Evolutionary conservation across 2,888 invertebrate genomes (phyloP).

Genomic region (Caenorhabditis zanzibari): DNA sequence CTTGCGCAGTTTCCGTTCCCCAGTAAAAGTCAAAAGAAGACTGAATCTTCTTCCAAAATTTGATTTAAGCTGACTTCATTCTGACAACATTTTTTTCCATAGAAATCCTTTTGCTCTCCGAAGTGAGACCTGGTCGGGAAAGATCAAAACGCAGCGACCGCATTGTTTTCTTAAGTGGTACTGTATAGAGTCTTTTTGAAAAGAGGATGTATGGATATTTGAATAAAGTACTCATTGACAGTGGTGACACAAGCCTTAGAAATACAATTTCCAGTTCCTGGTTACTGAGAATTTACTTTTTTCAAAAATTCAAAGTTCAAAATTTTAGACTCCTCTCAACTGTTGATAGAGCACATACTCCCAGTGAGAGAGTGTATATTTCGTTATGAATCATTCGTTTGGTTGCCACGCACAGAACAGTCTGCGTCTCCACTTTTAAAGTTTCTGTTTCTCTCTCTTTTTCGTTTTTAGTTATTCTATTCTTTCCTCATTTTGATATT

Average conservation of each 20-base stretch:
- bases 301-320: neutral
- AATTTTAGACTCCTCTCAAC: neutral
- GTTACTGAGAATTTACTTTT: no score
- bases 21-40: neutral
- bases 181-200: neutral
- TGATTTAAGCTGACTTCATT: slow-evolving; percentile 35
- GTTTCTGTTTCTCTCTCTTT: slow-evolving; percentile 1
- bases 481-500: slow-evolving; percentile 20
- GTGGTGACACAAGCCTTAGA: no score
- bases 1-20: slow-evolving; percentile 44
- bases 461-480: slow-evolving; percentile 25
- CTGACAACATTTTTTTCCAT: neutral
- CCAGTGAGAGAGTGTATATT: neutral
- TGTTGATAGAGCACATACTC: slow-evolving; percentile 13
- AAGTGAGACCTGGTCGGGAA: neutral
- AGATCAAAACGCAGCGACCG: slow-evolving; percentile 23
- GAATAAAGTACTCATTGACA: no score
- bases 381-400: slow-evolving; percentile 31
- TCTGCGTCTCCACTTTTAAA: slow-evolving; percentile 21
- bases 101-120: neutral
- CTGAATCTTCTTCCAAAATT: slow-evolving; percentile 17
- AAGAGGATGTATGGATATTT: neutral
- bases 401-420: slow-evolving; percentile 41
- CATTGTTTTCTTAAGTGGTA: slow-evolving; percentile 13
- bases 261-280: no score